Percentiles rank a stretch among this genome's conserved stretches.
Conservation (phyloP, 1,140 invertebrate species). For the Pristionchus pacificus region DNA sequence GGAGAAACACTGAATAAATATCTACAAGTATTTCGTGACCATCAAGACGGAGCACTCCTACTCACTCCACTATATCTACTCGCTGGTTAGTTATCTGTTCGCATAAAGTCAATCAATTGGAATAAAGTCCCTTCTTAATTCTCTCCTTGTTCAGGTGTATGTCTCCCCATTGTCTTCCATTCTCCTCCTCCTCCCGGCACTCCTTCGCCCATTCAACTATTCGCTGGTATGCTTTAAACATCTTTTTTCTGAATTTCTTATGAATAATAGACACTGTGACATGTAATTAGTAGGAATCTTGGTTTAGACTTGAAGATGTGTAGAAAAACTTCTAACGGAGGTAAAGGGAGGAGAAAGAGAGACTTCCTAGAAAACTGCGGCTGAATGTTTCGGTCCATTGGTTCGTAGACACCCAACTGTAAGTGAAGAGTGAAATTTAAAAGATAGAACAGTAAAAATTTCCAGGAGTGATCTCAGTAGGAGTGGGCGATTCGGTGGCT, state of each 20-base stretch:
- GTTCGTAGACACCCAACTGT: too few species aligned
- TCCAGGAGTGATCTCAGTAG: slow-evolving; percentile 25
- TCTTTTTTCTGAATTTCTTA: slow-evolving; percentile 1
- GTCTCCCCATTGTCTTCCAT: slow-evolving; percentile 1
- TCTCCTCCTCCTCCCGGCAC: slow-evolving; percentile 11
- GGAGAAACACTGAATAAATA: slow-evolving; percentile 17
- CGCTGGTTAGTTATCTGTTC: neutral
- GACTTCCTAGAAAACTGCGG: too few species aligned
- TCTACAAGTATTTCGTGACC: slow-evolving; percentile 19
- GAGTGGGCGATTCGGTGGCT: slow-evolving; percentile 25
- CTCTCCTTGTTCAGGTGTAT: neutral
- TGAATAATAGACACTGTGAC: neutral
- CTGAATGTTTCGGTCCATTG: too few species aligned
- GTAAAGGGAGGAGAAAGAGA: neutral
- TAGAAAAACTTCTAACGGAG: neutral
- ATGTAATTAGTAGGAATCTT: slow-evolving; percentile 12
- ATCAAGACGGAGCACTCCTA: slow-evolving; percentile 19
- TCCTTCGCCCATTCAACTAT: neutral
- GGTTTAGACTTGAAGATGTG: neutral
- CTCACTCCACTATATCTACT: slow-evolving; percentile 28
- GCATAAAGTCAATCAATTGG: neutral
- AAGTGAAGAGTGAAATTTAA: too few species aligned
- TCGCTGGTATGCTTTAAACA: too few species aligned
- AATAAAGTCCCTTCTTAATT: too few species aligned
- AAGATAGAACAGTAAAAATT: too few species aligned